Percentiles rank a stretch among this genome's conserved stretches.
Evolutionary conservation across 2,113 vertebrate species (phyloP).

Genomic region (Sinocyclocheilus anophthalmus): DNA sequence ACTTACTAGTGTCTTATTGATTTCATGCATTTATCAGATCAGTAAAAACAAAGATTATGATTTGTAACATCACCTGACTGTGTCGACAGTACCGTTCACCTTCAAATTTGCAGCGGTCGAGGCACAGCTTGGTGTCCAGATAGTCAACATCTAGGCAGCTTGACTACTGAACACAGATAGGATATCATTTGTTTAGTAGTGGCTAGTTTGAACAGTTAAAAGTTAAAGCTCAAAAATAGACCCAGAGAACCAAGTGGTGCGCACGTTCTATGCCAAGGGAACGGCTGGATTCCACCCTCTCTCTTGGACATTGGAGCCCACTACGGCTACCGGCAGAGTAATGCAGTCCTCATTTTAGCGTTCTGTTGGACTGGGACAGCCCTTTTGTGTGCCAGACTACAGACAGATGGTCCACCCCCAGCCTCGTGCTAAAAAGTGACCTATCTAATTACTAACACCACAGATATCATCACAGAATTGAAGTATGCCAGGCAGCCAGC

Average conservation of each 20-base stretch:
- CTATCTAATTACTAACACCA: constrained; percentile 37
- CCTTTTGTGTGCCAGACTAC: constrained; percentile 40
- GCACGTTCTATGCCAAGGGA: background rate
- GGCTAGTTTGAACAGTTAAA: background rate
- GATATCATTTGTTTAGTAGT: background rate
- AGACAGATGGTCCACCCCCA: constrained; percentile 54
- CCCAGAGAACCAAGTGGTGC: background rate
- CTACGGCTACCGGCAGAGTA: background rate
- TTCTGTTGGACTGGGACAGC: constrained; percentile 31
- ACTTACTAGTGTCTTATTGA: constrained; percentile 68
- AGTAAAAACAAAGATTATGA: constrained; percentile 18
- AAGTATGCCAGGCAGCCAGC: background rate
- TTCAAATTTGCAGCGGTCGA: background rate
- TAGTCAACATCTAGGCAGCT: background rate
- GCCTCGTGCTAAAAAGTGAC: constrained; percentile 48
- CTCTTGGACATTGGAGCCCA: background rate
- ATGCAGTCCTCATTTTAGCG: constrained; percentile 11
- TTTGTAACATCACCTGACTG: constrained; percentile 31
- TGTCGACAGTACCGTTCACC: background rate
- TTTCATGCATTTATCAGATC: constrained; percentile 51
- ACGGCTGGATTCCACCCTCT: background rate
- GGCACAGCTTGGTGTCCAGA: background rate
- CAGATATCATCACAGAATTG: background rate
- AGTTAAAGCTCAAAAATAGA: background rate
- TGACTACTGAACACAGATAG: background rate